A percentile compares a stretch with the other conserved stretches of the same genome.
Conservation (phyloP, 2,113 vertebrate species). For the Micromys minutus region DNA sequence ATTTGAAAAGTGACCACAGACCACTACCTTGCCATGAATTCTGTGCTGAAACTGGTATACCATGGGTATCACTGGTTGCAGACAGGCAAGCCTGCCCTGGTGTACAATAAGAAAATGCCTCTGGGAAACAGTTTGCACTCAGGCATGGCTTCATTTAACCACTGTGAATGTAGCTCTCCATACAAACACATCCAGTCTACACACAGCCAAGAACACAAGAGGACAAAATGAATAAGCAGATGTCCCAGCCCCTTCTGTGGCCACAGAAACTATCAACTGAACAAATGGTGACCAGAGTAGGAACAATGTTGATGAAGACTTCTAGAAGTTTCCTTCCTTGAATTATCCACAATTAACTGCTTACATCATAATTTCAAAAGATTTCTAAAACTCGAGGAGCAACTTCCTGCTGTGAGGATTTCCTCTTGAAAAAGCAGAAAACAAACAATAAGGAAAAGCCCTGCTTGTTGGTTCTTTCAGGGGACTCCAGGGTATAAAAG, state of each 20-base stretch:
- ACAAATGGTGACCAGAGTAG: not conserved
- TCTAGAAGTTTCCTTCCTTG: not conserved
- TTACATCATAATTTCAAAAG: not conserved
- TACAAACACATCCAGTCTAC: not conserved
- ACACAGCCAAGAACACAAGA: not conserved
- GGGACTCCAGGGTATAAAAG: conserved; percentile 12
- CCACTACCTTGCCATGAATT: too few relatives aligned
- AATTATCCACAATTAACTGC: not conserved
- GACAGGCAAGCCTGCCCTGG: not conserved
- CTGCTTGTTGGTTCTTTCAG: not conserved
- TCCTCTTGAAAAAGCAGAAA: not conserved
- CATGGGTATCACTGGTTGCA: not conserved
- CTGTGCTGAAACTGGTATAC: not conserved
- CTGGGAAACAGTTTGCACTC: too few relatives aligned
- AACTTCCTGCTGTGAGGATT: not conserved
- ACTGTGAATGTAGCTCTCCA: not conserved
- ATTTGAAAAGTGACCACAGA: not conserved
- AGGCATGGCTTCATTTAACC: not conserved
- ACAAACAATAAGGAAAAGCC: not conserved
- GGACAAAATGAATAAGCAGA: not conserved
- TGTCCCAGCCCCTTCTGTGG: not conserved
- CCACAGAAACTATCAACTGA: not conserved
- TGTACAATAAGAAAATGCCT: not conserved
- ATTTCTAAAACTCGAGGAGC: not conserved
- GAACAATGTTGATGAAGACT: not conserved